Evolutionary conservation across 1,140 invertebrate species (phyloP), one percentile per base, ranked within the genome.

Genomic region (Aphaenogaster ashmeadi): DNA sequence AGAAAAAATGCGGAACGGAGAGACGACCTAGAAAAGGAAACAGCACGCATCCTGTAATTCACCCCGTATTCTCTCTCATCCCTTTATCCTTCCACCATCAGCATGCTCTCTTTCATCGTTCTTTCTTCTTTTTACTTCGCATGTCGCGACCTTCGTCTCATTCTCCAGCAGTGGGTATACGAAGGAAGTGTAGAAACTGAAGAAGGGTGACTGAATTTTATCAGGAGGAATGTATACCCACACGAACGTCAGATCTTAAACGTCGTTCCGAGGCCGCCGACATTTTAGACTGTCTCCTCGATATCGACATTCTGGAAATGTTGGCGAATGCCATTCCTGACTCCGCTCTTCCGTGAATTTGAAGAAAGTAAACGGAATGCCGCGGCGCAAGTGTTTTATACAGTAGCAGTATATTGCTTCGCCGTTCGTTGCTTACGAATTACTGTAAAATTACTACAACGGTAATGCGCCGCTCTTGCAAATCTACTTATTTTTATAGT

Each of bases 251-350:
- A 66, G 74, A 86, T 54, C 74, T 79, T 79, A 86, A 86, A 79
- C 47, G 47, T 79, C 60, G 36, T 81, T 81, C 38, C 41, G 85
- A 86, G 50, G 41, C 52, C 69, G 36, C 38, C 58, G 69, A 87
- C 77, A 83, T 81, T 87, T 87, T 83, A 74, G 56, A 87, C 79
- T 41, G 33, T 87, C 71, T 85, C 27, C n/a, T 75, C 41, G 41
- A 84, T 66, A 87, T 87, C 80, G 50, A 58, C 75, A 27, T 67
- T 67, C 50, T 50, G 9, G 15, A 71, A 87, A 87, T 83, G 66
- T 44, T 60, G 54, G n/a, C 41, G 27, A 81, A 58, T 60, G 41
- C 18, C 47, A 81, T 84, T 84, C 54, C 69, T 9, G n/a, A 47
- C n/a, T 75, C n/a, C 41, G 38, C 18, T 83, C 52, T 83, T 33